phyloP scores from a whole-genome alignment of 2,888 invertebrate species.

The Troilus luridus region DNA sequence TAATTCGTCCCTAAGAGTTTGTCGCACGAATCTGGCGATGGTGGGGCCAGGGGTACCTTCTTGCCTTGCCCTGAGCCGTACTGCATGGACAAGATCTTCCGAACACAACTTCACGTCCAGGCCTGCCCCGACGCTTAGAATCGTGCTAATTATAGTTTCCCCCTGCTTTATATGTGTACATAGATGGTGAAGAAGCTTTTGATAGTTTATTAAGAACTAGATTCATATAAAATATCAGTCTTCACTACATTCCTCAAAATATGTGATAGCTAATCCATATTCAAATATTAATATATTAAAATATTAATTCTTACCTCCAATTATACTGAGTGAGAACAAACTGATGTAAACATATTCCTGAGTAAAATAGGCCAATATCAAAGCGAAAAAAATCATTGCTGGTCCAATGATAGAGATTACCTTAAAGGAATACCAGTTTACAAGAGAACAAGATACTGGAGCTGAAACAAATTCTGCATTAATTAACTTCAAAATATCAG shows the following conservation, averaged over 20 bases:
- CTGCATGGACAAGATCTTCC: too few relatives aligned
- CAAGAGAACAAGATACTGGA: conserved; percentile 1
- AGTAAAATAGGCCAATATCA: not conserved
- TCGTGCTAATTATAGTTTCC: too few relatives aligned
- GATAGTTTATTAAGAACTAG: not conserved
- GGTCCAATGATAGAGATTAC: not conserved
- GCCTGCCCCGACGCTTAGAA: too few relatives aligned
- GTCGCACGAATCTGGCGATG: too few relatives aligned
- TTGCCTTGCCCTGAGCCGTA: too few relatives aligned
- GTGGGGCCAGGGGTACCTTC: too few relatives aligned
- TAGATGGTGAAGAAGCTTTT: not conserved
- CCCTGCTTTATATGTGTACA: too few relatives aligned
- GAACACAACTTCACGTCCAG: too few relatives aligned
- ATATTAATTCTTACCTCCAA: not conserved
- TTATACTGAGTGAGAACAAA: not conserved
- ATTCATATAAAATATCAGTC: not conserved
- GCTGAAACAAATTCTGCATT: not conserved
- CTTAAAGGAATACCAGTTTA: conserved; percentile 37
- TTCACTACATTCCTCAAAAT: not conserved
- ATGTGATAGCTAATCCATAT: not conserved
- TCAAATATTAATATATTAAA: not conserved
- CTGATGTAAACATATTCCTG: not conserved
- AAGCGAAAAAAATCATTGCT: not conserved
- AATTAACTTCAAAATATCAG: too few relatives aligned
- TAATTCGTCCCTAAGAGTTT: too few relatives aligned